Base-by-base conservation (phyloP, 2,797 vertebrate genomes). In the Peromyscus attwateri region DNA sequence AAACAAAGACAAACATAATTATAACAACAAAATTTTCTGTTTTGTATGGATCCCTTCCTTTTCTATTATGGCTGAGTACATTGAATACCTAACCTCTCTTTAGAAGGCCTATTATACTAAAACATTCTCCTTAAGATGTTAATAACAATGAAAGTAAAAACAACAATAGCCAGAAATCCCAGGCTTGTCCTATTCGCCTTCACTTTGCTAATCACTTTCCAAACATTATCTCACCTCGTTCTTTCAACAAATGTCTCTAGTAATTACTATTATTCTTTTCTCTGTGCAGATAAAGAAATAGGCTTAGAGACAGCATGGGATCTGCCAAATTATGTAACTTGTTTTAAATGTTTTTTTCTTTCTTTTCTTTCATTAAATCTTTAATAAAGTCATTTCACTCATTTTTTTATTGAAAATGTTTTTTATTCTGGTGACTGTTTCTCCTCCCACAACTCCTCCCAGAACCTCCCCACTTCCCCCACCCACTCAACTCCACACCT, bases 171-270 rank as follows among this genome's bases (percentile, higher is more conserved):
- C 82, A 87, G 80, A 55, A 79, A 62, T 75, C 92, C 4, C 19
- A 93, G 80, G 25, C 55, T 57, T 66, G 25, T 66, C 46, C 29
- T 73, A 43, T 13, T 90, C 37, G 12, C 37, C 40, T 70, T 94
- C 16, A 75, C 40, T 90, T 92, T 37, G 16, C 52, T 97, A 87
- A 94, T 64, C 60, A 92, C 46, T 96, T 93, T 92, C 64, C 29
- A 89, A 95, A 92, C 23, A 95, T 95, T 88, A 60, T 88, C 40
- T 96, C 88, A 85, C 29, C 82, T 34, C 43, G 29, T 52, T 94
- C 66, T 80, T 95, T 89, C 90, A 95, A 87, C 64, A 93, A 82
- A 92, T 4, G 6, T 93, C 92, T 77, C 43, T 23, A 83, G 34
- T 80, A 95, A 92, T 76, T 80, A 66, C 40, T 27, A 37, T 92